Evolutionary conservation across 2,888 invertebrate species (phyloP).

Genomic region (Luffia ferchaultella): DNA sequence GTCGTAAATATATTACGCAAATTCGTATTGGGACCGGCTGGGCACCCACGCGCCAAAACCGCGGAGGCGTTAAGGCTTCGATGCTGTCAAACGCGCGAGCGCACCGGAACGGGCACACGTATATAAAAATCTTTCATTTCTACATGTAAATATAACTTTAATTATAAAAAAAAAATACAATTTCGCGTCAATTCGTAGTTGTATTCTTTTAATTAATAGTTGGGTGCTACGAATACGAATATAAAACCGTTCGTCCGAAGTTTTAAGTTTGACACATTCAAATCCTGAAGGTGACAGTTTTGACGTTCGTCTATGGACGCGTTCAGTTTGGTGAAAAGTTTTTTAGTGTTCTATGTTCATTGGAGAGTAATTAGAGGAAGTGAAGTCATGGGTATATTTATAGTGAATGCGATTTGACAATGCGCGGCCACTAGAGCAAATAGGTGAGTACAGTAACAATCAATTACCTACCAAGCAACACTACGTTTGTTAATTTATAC

Average conservation of each 20-base stretch:
- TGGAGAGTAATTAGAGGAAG: constrained; percentile 55
- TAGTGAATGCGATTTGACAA: constrained; percentile 45
- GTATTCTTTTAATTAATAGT: constrained; percentile 29
- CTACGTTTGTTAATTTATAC: too few species aligned
- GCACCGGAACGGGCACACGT: constrained; percentile 50
- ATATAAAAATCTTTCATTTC: neutral
- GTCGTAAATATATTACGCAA: constrained; percentile 54
- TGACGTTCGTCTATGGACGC: constrained; percentile 22
- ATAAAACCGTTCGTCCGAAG: too few species aligned
- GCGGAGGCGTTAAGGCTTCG: constrained; percentile 59
- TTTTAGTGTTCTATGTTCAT: constrained; percentile 40
- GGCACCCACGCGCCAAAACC: constrained; percentile 54
- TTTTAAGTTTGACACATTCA: constrained; percentile 16
- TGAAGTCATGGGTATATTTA: constrained; percentile 62
- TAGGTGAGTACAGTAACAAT: constrained; percentile 42
- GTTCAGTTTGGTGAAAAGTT: neutral
- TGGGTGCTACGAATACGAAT: too few species aligned
- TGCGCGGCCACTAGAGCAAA: constrained; percentile 55
- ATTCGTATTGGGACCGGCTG: constrained; percentile 37
- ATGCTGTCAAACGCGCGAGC: constrained; percentile 53
- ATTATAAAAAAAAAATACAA: constrained; percentile 12
- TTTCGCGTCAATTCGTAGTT: constrained; percentile 22
- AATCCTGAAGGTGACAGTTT: constrained; percentile 9
- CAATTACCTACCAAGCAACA: too few species aligned
- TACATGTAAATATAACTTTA: neutral